Evolutionary conservation across 2,888 invertebrate species (phyloP), one percentile per base, ranked within the genome.

Genomic region (Alloscopus bannaensis): DNA sequence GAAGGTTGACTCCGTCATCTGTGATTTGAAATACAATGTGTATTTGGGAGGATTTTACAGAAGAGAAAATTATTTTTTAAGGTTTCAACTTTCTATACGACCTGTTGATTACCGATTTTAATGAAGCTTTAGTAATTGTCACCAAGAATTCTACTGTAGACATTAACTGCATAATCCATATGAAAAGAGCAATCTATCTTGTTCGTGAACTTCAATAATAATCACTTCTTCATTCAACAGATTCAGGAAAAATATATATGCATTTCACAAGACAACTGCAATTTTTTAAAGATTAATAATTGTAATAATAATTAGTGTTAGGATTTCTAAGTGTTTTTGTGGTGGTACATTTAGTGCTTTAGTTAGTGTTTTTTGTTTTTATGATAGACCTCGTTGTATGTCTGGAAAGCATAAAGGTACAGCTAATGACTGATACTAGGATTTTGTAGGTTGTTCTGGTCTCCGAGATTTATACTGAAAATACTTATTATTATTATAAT

Each of bases 401-500:
- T 22, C 52, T 8, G 52, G 24, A 52, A 65, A 42, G 55, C 57
- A 40, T 16, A 72, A 65, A 52, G 31, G 42, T 73, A 73, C 65
- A 73, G 75, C 68, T 77, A 62, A 22, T 69, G 76, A 77, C 76
- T 77, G 76, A 77, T 62, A 69, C 50, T 68, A 62, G n/a, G n/a
- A n/a, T n/a, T 36, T 73, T 77, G 66, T 62, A 68, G 62, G 64
- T 77, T 69, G 69, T 77, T 77, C 76, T 77, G 76, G 76, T 77
- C 76, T 69, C 76, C 76, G 76, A 77, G 76, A 77, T 77, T 77
- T 64, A 62, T 69, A 59, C 45, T 68, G 62, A 69, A 59, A 62
- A 69, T 68, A 66, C 42, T 50, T 73, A n/a, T n/a, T n/a, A n/a
- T n/a, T n/a, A n/a, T n/a, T n/a, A n/a, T n/a, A n/a, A n/a, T n/a